Evolutionary conservation across 2,113 vertebrate species (phyloP), one percentile per base, ranked within the genome.

Genomic region (Ochotona princeps): DNA sequence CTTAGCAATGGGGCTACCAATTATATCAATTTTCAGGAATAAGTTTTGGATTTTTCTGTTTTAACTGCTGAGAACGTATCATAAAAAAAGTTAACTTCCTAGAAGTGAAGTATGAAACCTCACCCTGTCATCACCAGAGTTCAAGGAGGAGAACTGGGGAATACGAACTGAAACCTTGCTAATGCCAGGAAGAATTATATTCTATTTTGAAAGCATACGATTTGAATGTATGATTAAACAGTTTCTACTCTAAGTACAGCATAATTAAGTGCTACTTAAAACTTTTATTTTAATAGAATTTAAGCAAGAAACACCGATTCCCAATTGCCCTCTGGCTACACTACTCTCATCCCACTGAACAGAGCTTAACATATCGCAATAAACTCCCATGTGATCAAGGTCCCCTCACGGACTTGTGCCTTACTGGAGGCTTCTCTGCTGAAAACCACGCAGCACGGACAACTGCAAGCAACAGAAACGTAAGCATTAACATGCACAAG

Each of bases 11-110:
- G 8, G 38, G 38, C 38, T 44, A 44, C 38, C 38, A 44, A 44
- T 44, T 51, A 4, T 44, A 74, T n/a, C 30, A 82, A 87, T 17
- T 15, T 73, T 18, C 9, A 83, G 35, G 8, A 70, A 63, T 32
- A 4, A 26, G 67, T 74, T 76, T 25, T 47, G 13, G 30, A 60
- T 38, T 67, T 74, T 73, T 83, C 60, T 82, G 28, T 75, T 79
- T 89, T 69, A 67, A 60, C 28, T 79, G 38, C 3, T 80, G 67
- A 94, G 70, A 90, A 76, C 1, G 73, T 25, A 7, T 79, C 49
- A 93, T n/a, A 67, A 73, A 88, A 84, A 85, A 78, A 63, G 21
- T 73, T 44, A 91, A 44, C 79, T 91, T 89, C 21, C 35, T 47
- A 49, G 25, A 83, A 72, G 6, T 70, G 61, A 90, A 54, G 32